Base-by-base conservation (phyloP, 2,888 invertebrate species). In the Trissolcus japonicus region DNA sequence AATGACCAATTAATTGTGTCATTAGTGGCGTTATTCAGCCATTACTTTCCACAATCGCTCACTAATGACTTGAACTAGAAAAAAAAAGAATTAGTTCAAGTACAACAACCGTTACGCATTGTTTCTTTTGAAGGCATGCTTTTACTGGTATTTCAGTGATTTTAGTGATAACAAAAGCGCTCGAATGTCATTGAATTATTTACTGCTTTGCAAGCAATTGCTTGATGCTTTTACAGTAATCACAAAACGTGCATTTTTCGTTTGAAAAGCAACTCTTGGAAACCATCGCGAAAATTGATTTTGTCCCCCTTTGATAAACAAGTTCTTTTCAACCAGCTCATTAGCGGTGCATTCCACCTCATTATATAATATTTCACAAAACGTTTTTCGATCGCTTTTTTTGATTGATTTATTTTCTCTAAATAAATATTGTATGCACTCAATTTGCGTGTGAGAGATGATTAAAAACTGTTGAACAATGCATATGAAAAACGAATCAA, bases 1-100 rank as follows among this genome's bases (percentile, higher is more conserved):
- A 53, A 25, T 53, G 53, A 25, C 21, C 21, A 25, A 25, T n/a
- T 53, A 53, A 53, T 53, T 53, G 25, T 21, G 14, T 53, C 25
- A 53, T 53, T 53, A 53, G 25, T 25, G 53, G 21, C 25, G 14
- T 17, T n/a, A 17, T 16, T 19, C 19, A 35, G 35, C 11, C 35
- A 35, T 35, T 35, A 35, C 7, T 35, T 35, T 35, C 35, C 35
- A 35, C 35, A 35, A 11, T 11, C 35, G 35, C 1, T 11, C 35
- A 35, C 35, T 35, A 35, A 35, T 35, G 35, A 35, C 35, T 35
- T 35, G 11, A 35, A 35, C 35, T 35, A 35, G 35, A 35, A 35
- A 7, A 35, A 29, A 29, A 35, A 35, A 35, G 11, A 35, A 35
- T 35, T 9, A 11, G 35, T 35, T 35, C 35, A 35, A 35, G 35